Evolutionary conservation across 2,797 vertebrate species (phyloP), one percentile per base, ranked within the genome.

Genomic region (Acipenser ruthenus): DNA sequence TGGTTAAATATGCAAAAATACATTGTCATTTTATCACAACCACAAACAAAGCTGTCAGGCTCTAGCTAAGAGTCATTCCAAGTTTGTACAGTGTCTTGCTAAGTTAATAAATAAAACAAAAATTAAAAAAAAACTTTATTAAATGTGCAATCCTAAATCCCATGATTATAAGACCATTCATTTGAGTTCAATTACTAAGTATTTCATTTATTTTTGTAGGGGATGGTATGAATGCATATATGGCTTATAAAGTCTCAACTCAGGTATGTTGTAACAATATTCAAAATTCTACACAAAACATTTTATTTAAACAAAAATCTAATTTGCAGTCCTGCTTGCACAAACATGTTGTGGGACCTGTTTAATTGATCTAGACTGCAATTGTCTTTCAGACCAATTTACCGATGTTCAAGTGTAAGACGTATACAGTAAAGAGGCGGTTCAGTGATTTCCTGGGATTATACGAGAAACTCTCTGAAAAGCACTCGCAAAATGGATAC

Each of bases 191-290:
- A 37, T 37, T 37, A n/a, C 12, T 55, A 55, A 55, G 9, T 55
- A 55, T 37, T 74, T 50, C 74, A 65, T 8, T 49, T 37, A 37
- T 78, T 37, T n/a, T 73, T 65, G 0, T 60, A 99, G 97, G 97
- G 49, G 97, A 99, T 8, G 96, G 97, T n/a, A 99, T 99, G 95
- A 96, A 92, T n/a, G 97, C 97, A 0, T 99, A 97, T 0, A 95
- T 99, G 84, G 94, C 93, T 75, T 99, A 99, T 82, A 96, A 91
- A 88, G 94, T 99, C 6, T 91, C 93, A 53, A 99, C 96, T 10
- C 89, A 95, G 95, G 97, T 99, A 90, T 67, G 82, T 67, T 23
- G 10, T 23, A 23, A 8, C 6, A 8, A n/a, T 18, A 2, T 50
- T 62, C 48, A 58, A 11, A 58, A 13, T 11, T 58, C 23, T 37